phyloP scores from a whole-genome alignment of 2,888 invertebrate species.

The Drosophila setosimentum region DNA sequence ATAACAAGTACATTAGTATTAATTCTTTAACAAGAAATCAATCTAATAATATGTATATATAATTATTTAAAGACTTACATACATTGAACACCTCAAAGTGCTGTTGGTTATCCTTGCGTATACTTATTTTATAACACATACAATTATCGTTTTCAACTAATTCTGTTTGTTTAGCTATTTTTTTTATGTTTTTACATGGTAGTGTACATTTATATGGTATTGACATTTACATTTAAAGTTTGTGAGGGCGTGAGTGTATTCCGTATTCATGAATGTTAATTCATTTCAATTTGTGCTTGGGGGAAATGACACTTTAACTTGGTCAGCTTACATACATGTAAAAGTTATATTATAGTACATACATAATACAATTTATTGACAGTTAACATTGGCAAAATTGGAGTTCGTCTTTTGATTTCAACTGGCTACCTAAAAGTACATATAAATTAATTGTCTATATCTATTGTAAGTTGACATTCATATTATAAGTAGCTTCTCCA shows the following conservation, averaged over 20 bases:
- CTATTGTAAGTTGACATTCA: slow-evolving; percentile 14
- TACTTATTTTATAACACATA: slow-evolving; percentile 41
- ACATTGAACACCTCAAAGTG: slow-evolving; percentile 49
- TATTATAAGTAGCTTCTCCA: slow-evolving; percentile 12
- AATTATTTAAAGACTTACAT: slow-evolving; percentile 23
- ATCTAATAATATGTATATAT: slow-evolving; percentile 33
- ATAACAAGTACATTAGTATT: slow-evolving; percentile 39
- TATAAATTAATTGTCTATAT: slow-evolving; percentile 24
- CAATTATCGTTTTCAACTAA: slow-evolving; percentile 13
- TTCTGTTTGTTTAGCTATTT: slow-evolving; percentile 2
- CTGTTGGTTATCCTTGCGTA: slow-evolving; percentile 52
- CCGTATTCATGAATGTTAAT: slow-evolving; percentile 10
- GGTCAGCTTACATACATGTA: slow-evolving; percentile 33
- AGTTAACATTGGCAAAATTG: slow-evolving; percentile 72
- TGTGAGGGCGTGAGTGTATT: slow-evolving; percentile 6
- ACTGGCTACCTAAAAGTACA: slow-evolving; percentile 27
- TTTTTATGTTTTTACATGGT: slow-evolving; percentile 10
- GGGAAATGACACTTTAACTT: slow-evolving; percentile 19
- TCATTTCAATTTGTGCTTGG: slow-evolving; percentile 19
- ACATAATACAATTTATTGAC: slow-evolving; percentile 63
- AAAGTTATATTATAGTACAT: slow-evolving; percentile 23
- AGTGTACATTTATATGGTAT: slow-evolving; percentile 13
- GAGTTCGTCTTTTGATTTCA: slow-evolving; percentile 48
- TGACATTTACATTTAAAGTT: slow-evolving; percentile 44
- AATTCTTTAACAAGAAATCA: slow-evolving; percentile 29